These are phyloP conservation scores for Sipunculus nudus DNA, from an alignment of 2,888 invertebrate genomes.

Conservation along the genomic window DNA sequence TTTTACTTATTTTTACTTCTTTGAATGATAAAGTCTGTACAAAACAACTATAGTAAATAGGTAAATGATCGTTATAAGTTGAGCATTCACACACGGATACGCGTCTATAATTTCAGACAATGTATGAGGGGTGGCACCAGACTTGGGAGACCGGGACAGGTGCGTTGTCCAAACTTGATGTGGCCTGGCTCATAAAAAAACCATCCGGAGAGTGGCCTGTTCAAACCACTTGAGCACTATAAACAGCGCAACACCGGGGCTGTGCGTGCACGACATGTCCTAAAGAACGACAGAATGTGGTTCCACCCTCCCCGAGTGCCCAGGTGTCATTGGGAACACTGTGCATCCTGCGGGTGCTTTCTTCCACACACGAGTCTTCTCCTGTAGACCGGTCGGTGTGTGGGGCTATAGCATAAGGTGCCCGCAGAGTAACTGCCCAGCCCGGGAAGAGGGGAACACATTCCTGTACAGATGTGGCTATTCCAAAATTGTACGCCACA, in stretches of 20 bases:
- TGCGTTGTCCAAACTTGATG: neutral
- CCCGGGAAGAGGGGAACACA: neutral
- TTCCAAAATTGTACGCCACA: neutral
- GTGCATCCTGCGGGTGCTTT: neutral
- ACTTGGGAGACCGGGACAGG: neutral
- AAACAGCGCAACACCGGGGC: neutral
- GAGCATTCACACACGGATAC: neutral
- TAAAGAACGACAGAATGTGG: slow-evolving; percentile 14
- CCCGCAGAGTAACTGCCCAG: slow-evolving; percentile 6
- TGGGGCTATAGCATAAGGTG: slow-evolving; percentile 4
- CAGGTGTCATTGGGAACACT: neutral
- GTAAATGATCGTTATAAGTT: too few relatives aligned
- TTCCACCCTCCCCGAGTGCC: slow-evolving; percentile 7
- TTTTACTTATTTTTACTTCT: too few relatives aligned
- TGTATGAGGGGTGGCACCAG: slow-evolving; percentile 5
- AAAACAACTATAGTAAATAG: too few relatives aligned
- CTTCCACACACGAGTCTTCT: neutral
- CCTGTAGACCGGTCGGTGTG: neutral
- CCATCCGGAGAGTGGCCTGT: neutral
- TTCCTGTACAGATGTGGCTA: slow-evolving; percentile 6
- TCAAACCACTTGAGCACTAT: neutral
- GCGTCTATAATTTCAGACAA: neutral
- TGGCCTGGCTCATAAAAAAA: slow-evolving; percentile 6
- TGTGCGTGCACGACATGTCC: neutral
- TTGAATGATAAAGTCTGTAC: too few relatives aligned